Conservation (phyloP, 2,113 vertebrate species). For the Brevimyrus niger region DNA sequence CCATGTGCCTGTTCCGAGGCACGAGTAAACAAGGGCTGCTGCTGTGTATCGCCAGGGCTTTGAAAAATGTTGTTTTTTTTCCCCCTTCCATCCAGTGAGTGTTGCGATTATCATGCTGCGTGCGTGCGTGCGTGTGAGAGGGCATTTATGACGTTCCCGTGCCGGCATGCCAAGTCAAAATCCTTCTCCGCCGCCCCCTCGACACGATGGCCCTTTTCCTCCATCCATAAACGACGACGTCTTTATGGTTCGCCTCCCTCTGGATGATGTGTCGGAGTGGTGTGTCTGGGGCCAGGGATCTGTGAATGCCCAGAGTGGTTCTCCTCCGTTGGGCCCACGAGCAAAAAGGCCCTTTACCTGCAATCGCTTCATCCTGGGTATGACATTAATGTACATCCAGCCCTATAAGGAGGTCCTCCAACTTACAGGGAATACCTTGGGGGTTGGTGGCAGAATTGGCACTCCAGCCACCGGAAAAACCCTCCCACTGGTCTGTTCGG, state of each 20-base stretch:
- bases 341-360: too few relatives aligned
- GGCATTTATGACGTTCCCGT: background rate
- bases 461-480: too few relatives aligned
- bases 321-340: too few relatives aligned
- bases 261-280: background rate
- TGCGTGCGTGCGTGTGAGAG: background rate
- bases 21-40: background rate
- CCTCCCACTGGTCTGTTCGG: too few relatives aligned
- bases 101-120: background rate
- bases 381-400: too few relatives aligned
- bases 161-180: background rate
- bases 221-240: background rate
- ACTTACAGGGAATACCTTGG: too few relatives aligned
- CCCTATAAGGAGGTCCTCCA: too few relatives aligned
- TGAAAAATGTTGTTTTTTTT: background rate
- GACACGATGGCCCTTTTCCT: background rate
- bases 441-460: too few relatives aligned
- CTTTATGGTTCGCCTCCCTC: background rate
- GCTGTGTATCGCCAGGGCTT: background rate
- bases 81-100: background rate
- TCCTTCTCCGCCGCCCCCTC: background rate
- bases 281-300: too few relatives aligned
- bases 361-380: too few relatives aligned
- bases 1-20: background rate
- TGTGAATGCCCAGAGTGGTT: too few relatives aligned